A percentile compares a stretch with the other conserved stretches of the same genome.
phyloP scores from a whole-genome alignment of 2,113 vertebrate species.

The Cercocebus atys region DNA sequence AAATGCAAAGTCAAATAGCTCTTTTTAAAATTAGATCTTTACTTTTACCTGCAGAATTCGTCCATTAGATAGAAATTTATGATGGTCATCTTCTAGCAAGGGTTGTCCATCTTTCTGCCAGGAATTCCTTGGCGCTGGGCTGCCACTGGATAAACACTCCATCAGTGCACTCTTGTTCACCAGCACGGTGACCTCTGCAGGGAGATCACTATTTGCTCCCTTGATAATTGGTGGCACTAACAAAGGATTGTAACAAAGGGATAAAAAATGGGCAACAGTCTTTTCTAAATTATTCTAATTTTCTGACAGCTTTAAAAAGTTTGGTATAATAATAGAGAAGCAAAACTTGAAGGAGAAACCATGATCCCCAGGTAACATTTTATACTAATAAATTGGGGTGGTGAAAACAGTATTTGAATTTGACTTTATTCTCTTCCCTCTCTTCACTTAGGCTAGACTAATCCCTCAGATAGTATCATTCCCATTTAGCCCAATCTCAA shows the following conservation, averaged over 20 bases:
- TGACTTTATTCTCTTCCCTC: not conserved
- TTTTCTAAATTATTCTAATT: not conserved
- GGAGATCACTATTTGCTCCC: constrained; percentile 84
- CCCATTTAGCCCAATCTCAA: not conserved
- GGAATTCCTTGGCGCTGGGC: constrained; percentile 88
- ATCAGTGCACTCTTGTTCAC: constrained; percentile 85
- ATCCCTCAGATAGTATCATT: not conserved
- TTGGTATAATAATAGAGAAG: not conserved
- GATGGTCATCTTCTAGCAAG: constrained; percentile 82
- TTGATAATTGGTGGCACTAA: constrained; percentile 93
- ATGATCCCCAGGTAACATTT: not conserved
- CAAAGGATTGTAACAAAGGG: constrained; percentile 12
- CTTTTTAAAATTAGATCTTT: not conserved
- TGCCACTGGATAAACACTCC: constrained; percentile 91
- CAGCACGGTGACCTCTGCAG: constrained; percentile 91
- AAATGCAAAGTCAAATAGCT: not conserved
- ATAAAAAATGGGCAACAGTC: not conserved
- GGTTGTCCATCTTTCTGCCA: constrained; percentile 93
- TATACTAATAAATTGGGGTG: not conserved
- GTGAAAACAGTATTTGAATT: not conserved
- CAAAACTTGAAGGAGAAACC: not conserved
- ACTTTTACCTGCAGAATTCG: constrained; percentile 90
- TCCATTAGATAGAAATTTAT: constrained; percentile 87
- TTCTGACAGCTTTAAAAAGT: not conserved
- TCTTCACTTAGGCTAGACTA: not conserved